These are phyloP conservation scores for Drosophila sordidula DNA, from an alignment of 2,888 invertebrate genomes.

Conservation along the genomic window DNA sequence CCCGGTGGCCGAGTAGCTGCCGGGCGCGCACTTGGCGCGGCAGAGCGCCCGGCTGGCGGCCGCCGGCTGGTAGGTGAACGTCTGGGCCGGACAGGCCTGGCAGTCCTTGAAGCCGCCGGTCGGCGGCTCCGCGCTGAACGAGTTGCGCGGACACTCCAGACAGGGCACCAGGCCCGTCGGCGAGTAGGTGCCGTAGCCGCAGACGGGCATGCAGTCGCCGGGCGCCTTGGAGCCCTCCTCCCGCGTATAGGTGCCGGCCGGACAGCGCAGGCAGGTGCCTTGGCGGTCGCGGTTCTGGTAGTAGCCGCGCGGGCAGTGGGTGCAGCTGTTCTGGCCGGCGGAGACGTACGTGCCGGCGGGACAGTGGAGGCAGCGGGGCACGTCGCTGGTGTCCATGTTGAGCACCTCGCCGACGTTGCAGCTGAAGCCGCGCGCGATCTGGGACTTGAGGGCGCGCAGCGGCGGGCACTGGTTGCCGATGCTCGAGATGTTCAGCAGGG, in stretches of 20 bases:
- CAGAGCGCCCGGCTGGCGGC: slow-evolving; percentile 93
- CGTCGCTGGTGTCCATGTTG: slow-evolving; percentile 96
- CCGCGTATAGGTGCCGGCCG: slow-evolving; percentile 95
- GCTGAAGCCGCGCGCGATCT: slow-evolving; percentile 94
- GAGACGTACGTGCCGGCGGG: slow-evolving; percentile 98
- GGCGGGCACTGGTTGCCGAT: slow-evolving; percentile 97
- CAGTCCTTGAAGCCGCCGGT: slow-evolving; percentile 97
- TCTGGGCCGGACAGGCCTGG: slow-evolving; percentile 95
- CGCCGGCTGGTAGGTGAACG: slow-evolving; percentile 96
- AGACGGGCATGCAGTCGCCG: slow-evolving; percentile 95
- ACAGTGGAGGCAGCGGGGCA: slow-evolving; percentile 97
- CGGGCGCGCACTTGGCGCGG: slow-evolving; percentile 94
- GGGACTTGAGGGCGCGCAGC: slow-evolving; percentile 93
- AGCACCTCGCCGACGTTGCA: slow-evolving; percentile 97
- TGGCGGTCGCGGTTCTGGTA: slow-evolving; percentile 97
- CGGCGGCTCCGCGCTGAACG: slow-evolving; percentile 94
- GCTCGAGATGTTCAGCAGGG: slow-evolving; percentile 93
- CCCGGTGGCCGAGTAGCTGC: slow-evolving; percentile 96
- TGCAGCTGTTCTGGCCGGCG: slow-evolving; percentile 95
- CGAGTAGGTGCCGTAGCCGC: slow-evolving; percentile 98
- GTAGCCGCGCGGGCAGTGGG: slow-evolving; percentile 95
- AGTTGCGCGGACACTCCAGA: slow-evolving; percentile 96
- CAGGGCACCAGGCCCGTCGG: slow-evolving; percentile 97
- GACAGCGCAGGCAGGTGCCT: slow-evolving; percentile 95
- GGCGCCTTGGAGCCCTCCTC: slow-evolving; percentile 95